Conservation (phyloP, 2,113 vertebrate species). For the Nematolebias whitei region DNA sequence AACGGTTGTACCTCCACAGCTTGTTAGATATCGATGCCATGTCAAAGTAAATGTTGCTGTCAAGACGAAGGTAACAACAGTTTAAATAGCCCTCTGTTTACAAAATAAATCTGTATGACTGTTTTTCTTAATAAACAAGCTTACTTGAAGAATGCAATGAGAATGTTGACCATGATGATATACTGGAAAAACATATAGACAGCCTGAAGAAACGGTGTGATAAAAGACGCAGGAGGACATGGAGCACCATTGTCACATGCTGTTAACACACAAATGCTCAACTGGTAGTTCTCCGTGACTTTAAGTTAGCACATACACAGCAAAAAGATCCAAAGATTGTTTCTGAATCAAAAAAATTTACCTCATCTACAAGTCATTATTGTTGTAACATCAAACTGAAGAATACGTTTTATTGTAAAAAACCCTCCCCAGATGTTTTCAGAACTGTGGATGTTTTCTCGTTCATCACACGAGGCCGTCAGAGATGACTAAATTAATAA, state of each 20-base stretch:
- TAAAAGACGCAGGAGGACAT: constrained; percentile 90
- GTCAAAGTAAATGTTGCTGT: constrained; percentile 92
- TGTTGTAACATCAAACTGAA: no score
- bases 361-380: no score
- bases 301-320: no score
- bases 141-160: constrained; percentile 98
- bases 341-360: no score
- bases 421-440: no score
- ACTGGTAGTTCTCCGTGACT: no score
- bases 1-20: constrained; percentile 96
- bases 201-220: constrained; percentile 91
- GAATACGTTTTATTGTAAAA: no score
- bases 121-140: constrained; percentile 39
- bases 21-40: constrained; percentile 91
- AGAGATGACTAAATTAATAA: no score
- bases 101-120: not conserved
- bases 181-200: constrained; percentile 98
- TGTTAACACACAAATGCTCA: constrained; percentile 67
- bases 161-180: constrained; percentile 98
- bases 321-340: not conserved
- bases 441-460: no score
- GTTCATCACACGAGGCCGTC: no score
- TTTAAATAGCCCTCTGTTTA: not conserved
- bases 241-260: constrained; percentile 78
- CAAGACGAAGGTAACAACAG: constrained; percentile 8